phyloP scores from a whole-genome alignment of 1,140 invertebrate species.

The Cyclina sinensis region DNA sequence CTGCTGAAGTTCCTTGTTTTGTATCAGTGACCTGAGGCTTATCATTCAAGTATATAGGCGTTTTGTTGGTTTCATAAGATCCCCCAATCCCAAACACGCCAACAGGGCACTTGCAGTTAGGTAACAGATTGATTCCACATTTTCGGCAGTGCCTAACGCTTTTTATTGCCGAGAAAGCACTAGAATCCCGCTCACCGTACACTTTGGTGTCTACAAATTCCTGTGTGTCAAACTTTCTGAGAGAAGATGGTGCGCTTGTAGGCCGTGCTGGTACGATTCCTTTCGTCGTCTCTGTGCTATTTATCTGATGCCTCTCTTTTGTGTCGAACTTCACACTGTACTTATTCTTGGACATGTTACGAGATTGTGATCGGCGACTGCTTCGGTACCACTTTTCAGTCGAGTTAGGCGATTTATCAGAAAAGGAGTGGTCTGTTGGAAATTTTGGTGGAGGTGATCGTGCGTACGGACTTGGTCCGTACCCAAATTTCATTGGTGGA shows the following conservation, averaged over 20 bases:
- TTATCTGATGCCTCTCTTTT: neutral
- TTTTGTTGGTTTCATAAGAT: too few species aligned
- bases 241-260: neutral
- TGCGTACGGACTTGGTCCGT: neutral
- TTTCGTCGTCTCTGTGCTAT: neutral
- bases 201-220: neutral
- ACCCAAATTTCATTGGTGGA: constrained; percentile 51
- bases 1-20: neutral
- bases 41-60: neutral
- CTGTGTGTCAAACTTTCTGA: too few species aligned
- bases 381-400: neutral
- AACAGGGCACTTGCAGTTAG: neutral
- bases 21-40: neutral
- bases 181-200: neutral
- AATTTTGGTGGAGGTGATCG: neutral
- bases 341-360: neutral
- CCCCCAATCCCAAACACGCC: too few species aligned
- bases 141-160: neutral
- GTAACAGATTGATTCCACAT: neutral
- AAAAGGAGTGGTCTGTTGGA: neutral
- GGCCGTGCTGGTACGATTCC: neutral
- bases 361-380: neutral
- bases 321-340: neutral
- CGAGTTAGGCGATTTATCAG: neutral
- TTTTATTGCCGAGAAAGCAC: neutral